Percentiles rank a stretch among this genome's conserved stretches.
These are phyloP conservation scores for Stichodactyla helianthus DNA, from an alignment of 64 coral and sea anemone species.

Conservation along the genomic window DNA sequence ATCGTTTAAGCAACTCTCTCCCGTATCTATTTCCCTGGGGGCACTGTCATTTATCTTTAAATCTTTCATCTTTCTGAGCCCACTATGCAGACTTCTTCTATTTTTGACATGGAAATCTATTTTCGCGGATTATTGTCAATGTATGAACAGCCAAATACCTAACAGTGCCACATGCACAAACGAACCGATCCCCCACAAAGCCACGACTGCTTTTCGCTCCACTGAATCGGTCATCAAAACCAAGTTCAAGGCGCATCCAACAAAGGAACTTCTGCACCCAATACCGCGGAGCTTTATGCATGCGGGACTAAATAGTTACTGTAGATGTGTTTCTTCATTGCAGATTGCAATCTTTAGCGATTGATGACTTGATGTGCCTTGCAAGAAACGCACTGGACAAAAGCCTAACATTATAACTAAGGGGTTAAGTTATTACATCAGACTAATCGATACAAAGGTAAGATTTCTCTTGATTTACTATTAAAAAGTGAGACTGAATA, in stretches of 20 bases:
- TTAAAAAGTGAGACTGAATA: neutral
- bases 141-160: constrained; percentile 6
- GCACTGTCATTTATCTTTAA: neutral
- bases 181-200: neutral
- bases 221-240: neutral
- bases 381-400: neutral
- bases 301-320: neutral
- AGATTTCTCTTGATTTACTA: neutral
- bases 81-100: constrained; percentile 9
- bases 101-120: neutral
- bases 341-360: neutral
- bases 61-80: neutral
- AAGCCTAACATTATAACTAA: neutral
- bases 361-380: neutral
- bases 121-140: constrained; percentile 20
- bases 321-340: neutral
- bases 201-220: neutral
- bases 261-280: neutral
- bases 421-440: neutral
- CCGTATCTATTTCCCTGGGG: neutral
- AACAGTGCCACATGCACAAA: neutral
- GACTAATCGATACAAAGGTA: neutral
- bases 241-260: neutral
- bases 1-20: neutral
- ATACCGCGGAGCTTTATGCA: neutral